These are phyloP conservation scores for Poecile atricapillus DNA, from an alignment of 2,113 vertebrate species.

Conservation along the genomic window DNA sequence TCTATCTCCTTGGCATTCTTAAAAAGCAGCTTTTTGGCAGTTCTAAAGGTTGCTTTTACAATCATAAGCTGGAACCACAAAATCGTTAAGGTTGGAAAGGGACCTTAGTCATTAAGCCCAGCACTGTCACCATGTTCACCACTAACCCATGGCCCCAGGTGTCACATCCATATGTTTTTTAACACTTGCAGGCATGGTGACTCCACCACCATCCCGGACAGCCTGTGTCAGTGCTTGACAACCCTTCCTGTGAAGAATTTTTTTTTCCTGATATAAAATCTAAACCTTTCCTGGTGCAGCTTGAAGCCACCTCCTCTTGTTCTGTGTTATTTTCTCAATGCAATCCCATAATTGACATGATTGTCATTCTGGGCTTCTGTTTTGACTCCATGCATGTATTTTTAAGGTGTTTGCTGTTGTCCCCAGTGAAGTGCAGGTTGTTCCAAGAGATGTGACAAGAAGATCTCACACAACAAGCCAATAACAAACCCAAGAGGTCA, in stretches of 20 bases:
- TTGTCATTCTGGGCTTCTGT: neutral
- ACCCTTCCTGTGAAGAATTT: neutral
- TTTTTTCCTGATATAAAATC: too few species aligned
- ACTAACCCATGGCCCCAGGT: neutral
- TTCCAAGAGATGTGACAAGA: neutral
- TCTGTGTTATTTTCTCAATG: neutral
- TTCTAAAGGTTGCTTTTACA: neutral
- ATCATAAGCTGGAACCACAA: neutral
- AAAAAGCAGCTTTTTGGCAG: neutral
- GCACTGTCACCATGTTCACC: neutral
- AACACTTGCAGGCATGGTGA: neutral
- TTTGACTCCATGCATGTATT: neutral
- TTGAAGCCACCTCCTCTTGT: neutral
- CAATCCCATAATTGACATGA: neutral
- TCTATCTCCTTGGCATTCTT: too few species aligned
- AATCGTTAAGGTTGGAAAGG: accelerated
- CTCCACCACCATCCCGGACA: neutral
- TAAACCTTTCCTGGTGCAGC: neutral
- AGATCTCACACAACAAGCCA: neutral
- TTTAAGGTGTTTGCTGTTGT: neutral
- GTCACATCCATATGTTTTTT: neutral
- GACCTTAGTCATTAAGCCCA: neutral
- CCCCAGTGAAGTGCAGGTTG: neutral
- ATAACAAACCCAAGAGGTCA: neutral
- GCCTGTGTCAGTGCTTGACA: neutral